phyloP scores from a whole-genome alignment of 2,113 vertebrate genomes.

The Psilopogon haemacephalus region DNA sequence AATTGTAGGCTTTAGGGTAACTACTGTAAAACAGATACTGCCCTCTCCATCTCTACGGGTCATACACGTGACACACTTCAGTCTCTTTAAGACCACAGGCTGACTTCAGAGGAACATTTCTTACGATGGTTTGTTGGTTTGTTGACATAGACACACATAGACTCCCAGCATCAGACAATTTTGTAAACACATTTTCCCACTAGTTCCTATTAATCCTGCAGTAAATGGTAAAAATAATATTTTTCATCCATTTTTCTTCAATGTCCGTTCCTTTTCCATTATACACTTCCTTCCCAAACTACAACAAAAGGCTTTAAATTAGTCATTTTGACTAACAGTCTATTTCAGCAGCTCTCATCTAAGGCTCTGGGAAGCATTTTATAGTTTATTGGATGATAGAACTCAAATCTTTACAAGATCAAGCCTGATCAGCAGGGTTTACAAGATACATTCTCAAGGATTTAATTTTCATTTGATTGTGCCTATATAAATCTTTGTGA shows the following conservation, averaged over 20 bases:
- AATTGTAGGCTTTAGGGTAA: background rate
- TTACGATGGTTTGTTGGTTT: background rate
- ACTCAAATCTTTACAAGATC: conserved; percentile 39
- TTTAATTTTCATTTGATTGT: conserved; percentile 20
- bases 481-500: background rate
- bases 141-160: background rate
- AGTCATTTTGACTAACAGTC: conserved; percentile 29
- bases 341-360: conserved; percentile 18
- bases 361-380: conserved; percentile 31
- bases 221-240: background rate
- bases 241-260: background rate
- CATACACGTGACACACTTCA: background rate
- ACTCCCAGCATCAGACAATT: background rate
- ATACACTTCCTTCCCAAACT: background rate
- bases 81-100: background rate
- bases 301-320: conserved; percentile 33
- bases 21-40: background rate
- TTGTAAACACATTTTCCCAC: background rate
- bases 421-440: background rate
- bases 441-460: background rate
- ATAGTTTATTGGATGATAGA: conserved; percentile 21
- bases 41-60: background rate
- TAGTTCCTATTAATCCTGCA: background rate
- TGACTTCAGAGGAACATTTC: background rate
- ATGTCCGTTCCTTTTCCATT: background rate